Base-by-base conservation (phyloP, 2,113 vertebrate genomes). In the Heloderma charlesbogerti region DNA sequence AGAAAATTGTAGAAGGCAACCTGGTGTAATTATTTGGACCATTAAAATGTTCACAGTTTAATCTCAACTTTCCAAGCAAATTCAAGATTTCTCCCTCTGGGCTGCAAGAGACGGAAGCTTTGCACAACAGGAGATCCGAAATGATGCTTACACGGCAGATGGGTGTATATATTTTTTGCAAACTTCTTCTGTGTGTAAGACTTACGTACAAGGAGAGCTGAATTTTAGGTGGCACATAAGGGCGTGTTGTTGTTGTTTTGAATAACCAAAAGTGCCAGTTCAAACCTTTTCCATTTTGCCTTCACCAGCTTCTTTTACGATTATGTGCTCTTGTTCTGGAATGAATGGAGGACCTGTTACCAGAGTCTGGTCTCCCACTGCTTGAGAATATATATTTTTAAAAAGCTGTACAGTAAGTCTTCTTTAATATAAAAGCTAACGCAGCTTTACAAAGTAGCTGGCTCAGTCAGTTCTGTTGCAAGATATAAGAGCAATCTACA, bases 371-470 rank as follows among this genome's bases (percentile, higher is more conserved):
- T 75, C 87, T 87, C 90, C 90, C 88, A 89, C 81, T 84, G 13
- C 71, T 94, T 88, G 88, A 92, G 91, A 95, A 89, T 79, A 80
- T 67, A 69, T 69, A 57, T 87, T 54, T 40, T 88, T 94, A 18
- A 0, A 8, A 92, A 89, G 83, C 93, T 96, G 93, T 91, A 93
- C 22, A 85, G 51, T 91, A 89, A 93, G 63, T 78, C 51, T 91
- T 91, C 51, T 91, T 91, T 91, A 80, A 84, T 34, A 82, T 95
- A 96, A 93, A 96, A 96, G 96, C 91, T 90, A 92, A 81, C 69
- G 92, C 54, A 29, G 97, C 96, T 96, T 93, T 93, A 91, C 93
- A 95, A 96, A 88, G 90, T 77, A 91, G 95, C 95, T 94, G 96
- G 96, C 96, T 97, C 96, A 96, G 96, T 95, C 86, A 54, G 48